phyloP scores from a whole-genome alignment of 2,888 invertebrate species.

The Hybos culiciformis region DNA sequence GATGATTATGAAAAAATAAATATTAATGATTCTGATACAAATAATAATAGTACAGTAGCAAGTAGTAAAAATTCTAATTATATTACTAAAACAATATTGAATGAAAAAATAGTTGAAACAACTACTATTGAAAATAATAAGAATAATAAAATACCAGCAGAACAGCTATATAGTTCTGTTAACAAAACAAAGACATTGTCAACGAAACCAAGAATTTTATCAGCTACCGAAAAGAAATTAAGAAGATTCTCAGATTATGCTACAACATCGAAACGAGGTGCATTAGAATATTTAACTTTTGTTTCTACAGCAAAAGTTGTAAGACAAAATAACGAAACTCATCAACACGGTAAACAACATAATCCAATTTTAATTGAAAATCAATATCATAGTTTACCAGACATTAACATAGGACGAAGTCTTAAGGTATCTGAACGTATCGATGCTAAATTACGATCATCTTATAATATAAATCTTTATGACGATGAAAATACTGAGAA shows the following conservation, averaged over 20 bases:
- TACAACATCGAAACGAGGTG: constrained; percentile 13
- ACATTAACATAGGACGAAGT: constrained; percentile 54
- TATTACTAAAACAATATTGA: no score
- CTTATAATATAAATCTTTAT: constrained; percentile 26
- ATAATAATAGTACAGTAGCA: no score
- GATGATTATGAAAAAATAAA: no score
- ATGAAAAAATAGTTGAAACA: no score
- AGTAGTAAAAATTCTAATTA: no score
- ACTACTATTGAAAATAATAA: no score
- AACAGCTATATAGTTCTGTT: constrained; percentile 24
- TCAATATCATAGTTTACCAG: constrained; percentile 57
- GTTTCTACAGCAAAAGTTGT: constrained; percentile 15
- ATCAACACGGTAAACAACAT: constrained; percentile 18
- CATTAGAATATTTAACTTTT: constrained; percentile 19
- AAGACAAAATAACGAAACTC: constrained; percentile 13
- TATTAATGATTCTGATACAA: no score
- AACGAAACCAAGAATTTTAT: constrained; percentile 43
- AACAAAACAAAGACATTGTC: constrained; percentile 32
- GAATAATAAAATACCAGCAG: no score
- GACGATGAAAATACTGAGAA: constrained; percentile 14
- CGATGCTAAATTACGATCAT: constrained; percentile 49
- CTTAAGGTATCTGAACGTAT: constrained; percentile 57
- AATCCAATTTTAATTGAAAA: constrained; percentile 43
- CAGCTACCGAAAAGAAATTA: constrained; percentile 34
- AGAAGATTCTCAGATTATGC: constrained; percentile 22